Evolutionary conservation across 2,113 vertebrate genomes (phyloP).

Genomic region (Chlorodrepanis virens): DNA sequence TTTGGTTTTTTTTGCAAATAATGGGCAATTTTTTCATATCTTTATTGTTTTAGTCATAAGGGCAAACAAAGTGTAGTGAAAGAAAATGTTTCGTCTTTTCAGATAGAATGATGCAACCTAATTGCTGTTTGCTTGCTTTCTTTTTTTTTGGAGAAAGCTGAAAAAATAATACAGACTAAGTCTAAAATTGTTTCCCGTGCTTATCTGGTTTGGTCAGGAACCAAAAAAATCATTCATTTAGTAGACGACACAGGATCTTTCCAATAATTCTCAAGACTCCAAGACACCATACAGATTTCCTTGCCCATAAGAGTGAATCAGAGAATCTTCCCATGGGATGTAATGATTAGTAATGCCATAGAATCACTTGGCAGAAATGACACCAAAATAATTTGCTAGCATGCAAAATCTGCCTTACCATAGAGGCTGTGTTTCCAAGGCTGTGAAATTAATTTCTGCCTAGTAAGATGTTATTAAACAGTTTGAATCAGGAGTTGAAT

Average conservation of each 20-base stretch:
- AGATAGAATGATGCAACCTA: neutral
- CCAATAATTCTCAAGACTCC: neutral
- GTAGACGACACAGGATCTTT: neutral
- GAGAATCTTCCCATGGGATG: neutral
- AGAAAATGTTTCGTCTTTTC: neutral
- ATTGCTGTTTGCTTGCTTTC: neutral
- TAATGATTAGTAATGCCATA: neutral
- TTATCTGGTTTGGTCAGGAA: neutral
- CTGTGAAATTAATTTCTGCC: neutral
- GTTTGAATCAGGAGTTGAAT: neutral
- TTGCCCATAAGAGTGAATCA: neutral
- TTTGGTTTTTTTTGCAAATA: neutral
- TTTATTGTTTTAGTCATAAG: neutral
- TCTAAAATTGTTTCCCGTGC: neutral
- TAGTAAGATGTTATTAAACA: neutral
- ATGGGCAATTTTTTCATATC: neutral
- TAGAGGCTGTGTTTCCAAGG: neutral
- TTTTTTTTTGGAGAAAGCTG: neutral
- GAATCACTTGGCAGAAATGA: neutral
- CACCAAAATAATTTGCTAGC: neutral
- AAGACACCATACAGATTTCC: neutral
- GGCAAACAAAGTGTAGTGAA: neutral
- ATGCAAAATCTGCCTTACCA: neutral
- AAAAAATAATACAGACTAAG: neutral
- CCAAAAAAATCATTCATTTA: neutral